Conservation (phyloP, 2,888 invertebrate species). For the Mimachlamys varia region DNA sequence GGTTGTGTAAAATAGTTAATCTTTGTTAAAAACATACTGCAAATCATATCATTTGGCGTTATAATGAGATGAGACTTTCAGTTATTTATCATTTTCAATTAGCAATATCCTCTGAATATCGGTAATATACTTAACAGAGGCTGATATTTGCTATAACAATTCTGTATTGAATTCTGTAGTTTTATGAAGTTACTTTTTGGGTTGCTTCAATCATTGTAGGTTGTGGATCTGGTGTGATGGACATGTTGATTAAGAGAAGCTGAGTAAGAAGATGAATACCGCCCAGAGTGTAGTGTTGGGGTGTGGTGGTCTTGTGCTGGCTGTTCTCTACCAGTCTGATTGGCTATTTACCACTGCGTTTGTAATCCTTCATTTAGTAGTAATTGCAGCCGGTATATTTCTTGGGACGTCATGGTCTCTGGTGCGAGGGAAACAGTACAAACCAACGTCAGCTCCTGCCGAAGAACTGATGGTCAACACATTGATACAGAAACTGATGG, state of each 20-base stretch:
- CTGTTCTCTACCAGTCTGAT: slow-evolving; percentile 61
- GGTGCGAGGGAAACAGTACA: slow-evolving; percentile 69
- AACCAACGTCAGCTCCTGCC: slow-evolving; percentile 59
- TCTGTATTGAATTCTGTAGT: too few species aligned
- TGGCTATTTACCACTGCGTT: slow-evolving; percentile 59
- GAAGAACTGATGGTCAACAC: slow-evolving; percentile 58
- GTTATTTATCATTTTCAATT: too few species aligned
- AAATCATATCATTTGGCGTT: too few species aligned
- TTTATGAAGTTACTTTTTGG: too few species aligned
- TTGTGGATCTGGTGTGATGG: neutral
- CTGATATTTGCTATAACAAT: too few species aligned
- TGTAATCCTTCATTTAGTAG: slow-evolving; percentile 55
- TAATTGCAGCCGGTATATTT: slow-evolving; percentile 61
- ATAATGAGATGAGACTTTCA: too few species aligned
- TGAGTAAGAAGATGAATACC: slow-evolving; percentile 1
- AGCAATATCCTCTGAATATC: too few species aligned
- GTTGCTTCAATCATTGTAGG: too few species aligned
- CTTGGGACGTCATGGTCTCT: slow-evolving; percentile 71
- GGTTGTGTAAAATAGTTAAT: too few species aligned
- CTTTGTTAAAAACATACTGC: too few species aligned
- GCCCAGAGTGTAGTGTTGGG: slow-evolving; percentile 49
- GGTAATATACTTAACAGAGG: too few species aligned
- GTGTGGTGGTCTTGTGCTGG: slow-evolving; percentile 52
- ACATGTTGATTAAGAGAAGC: neutral
- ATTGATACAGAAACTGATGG: slow-evolving; percentile 71